phyloP scores from a whole-genome alignment of 2,113 vertebrate genomes.

The Alethe castanea region DNA sequence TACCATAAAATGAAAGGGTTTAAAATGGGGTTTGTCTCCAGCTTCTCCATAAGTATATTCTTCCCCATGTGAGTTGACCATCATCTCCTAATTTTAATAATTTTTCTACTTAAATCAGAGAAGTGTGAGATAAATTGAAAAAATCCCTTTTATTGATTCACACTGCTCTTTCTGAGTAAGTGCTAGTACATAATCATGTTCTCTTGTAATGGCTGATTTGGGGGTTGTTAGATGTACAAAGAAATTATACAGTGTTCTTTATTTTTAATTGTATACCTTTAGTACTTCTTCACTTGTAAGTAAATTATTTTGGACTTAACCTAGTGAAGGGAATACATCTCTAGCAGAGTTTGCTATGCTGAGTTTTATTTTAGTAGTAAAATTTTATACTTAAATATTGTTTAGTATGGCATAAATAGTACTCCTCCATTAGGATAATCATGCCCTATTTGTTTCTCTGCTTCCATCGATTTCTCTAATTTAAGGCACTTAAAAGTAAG shows the following conservation, averaged over 20 bases:
- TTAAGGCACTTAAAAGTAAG: neutral
- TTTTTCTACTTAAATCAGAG: neutral
- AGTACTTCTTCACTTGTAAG: neutral
- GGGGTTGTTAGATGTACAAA: neutral
- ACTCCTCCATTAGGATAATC: neutral
- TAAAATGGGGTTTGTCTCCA: neutral
- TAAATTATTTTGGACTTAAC: neutral
- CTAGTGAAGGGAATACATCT: neutral
- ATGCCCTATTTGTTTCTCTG: neutral
- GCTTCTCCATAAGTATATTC: neutral
- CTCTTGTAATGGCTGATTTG: neutral
- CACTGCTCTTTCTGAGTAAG: neutral
- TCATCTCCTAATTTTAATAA: neutral
- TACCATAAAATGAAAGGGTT: accelerated
- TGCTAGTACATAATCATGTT: accelerated
- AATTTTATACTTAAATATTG: neutral
- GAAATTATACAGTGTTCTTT: neutral
- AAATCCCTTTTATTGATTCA: neutral
- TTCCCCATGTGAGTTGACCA: neutral
- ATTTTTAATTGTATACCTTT: neutral
- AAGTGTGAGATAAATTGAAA: neutral
- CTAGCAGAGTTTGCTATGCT: neutral
- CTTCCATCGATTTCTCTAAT: neutral
- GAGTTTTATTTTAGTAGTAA: neutral
- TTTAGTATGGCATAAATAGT: neutral